Evolutionary conservation across 2,888 invertebrate genomes (phyloP), one percentile per base, ranked within the genome.

Genomic region (Papilio gigon): DNA sequence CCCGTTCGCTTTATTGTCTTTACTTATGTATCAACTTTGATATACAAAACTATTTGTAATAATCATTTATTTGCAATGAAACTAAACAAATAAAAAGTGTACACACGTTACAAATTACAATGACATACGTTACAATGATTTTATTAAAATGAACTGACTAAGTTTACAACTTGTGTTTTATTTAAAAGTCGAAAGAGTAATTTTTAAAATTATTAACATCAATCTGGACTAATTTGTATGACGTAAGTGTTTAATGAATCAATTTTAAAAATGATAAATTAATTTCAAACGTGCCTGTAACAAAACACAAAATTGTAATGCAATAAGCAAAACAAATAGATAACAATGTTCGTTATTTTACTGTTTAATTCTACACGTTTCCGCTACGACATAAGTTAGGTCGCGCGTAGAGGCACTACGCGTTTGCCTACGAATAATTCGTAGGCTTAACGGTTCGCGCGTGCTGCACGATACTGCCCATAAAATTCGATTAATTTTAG

Each of bases 401-500:
- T 68, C 59, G 64, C 69, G 69, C 69, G 69, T 61, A 69, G 68
- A 20, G 33, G 60, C 68, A 17, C 69, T 69, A 69, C 65, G 69
- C 65, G 65, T 69, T 69, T 65, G 69, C 65, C 65, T 69, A 69
- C 69, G 65, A 65, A 65, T 69, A 65, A 69, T 69, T 69, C 61
- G 69, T 69, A 69, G 69, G 69, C 69, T 69, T 69, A 69, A 69
- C 69, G 61, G 65, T 62, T 63, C 50, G 68, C 68, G 68, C 68
- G 68, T 64, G 68, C 47, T 64, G 59, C 64, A 68, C 63, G 64
- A 59, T 64, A 59, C 64, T 50, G 50, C 37, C 47, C 47, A 64
- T 68, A 68, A 68, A 68, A 59, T 68, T 68, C 68, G 68, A 68
- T 68, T 64, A 68, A 68, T 64, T 68, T 64, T 50, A 47, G 64